A percentile compares a stretch with the other conserved stretches of the same genome.
These are phyloP conservation scores for Clitarchus hookeri DNA, from an alignment of 2,888 invertebrate genomes.

Conservation along the genomic window DNA sequence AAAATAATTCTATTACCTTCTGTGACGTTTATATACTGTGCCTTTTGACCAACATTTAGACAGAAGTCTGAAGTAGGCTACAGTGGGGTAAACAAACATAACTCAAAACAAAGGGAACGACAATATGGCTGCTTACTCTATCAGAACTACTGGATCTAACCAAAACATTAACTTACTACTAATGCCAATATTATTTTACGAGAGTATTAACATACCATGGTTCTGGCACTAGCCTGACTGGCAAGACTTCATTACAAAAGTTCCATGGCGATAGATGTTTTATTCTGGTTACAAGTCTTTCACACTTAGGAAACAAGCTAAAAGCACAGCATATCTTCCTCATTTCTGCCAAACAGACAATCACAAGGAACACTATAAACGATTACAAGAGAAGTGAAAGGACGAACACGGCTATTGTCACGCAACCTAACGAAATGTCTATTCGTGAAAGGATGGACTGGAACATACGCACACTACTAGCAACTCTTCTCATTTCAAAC, in stretches of 20 bases:
- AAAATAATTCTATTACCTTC: no score
- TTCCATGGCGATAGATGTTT: not conserved
- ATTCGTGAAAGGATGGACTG: not conserved
- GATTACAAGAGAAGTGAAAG: not conserved
- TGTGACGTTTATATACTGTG: no score
- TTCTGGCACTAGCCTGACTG: not conserved
- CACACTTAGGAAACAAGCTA: not conserved
- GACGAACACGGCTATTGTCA: not conserved
- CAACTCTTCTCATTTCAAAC: not conserved
- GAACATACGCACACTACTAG: not conserved
- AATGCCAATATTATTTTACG: not conserved
- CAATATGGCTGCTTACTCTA: not conserved
- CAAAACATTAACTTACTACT: not conserved
- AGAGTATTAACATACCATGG: constrained; percentile 7
- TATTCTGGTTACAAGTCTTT: not conserved
- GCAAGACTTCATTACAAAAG: not conserved
- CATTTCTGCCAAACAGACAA: not conserved
- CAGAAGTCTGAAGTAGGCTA: not conserved
- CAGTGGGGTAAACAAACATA: not conserved
- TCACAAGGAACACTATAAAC: not conserved
- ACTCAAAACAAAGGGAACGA: not conserved
- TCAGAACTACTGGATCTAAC: not conserved
- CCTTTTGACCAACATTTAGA: not conserved
- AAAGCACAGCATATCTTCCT: not conserved
- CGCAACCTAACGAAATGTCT: not conserved